Evolutionary conservation across 2,888 invertebrate species (phyloP), one percentile per base, ranked within the genome.

Genomic region (Rhimphoctona megacephalus): DNA sequence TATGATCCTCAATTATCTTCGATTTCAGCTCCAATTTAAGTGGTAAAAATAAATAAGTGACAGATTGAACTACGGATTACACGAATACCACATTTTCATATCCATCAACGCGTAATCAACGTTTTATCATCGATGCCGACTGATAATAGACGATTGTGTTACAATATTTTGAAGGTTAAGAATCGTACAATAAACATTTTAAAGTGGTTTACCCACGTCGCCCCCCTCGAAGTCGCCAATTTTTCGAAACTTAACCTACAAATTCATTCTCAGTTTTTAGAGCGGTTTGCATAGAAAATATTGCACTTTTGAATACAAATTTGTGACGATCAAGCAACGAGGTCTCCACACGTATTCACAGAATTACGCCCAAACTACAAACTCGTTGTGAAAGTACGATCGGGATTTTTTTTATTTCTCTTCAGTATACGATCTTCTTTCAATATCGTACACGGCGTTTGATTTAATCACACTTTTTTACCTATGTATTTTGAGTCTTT

Each of bases 191-290:
- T 46, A 22, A 66, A 77, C 11, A 14, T 52, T 49, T 49, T 22
- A n/a, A 36, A 49, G 36, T 36, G 39, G 39, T 67, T 67, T 67
- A 78, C 54, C 52, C 66, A 64, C 30, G 30, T n/a, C 17, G 17
- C 64, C 30, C 14, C 14, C 43, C 52, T 39, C 49, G 9, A 43
- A 70, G 25, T 69, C 25, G 43, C n/a, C 8, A 11, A 64, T 66
- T 64, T 64, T 72, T 22, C 19, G 36, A 2, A 72, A 73, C 25
- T 52, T 52, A 78, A 73, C 72, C 52, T 64, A 36, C 43, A 78
- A 46, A 54, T 66, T 30, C 52, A 43, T 17, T 43, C 19, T 17
- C 6, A 22, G 19, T 67, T 54, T n/a, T 4, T 11, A 72, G n/a
- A 17, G 19, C 52, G 17, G 22, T 36, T 54, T 14, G 3, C 22